Conservation (phyloP, 2,888 invertebrate genomes). For the Tipula unca region DNA sequence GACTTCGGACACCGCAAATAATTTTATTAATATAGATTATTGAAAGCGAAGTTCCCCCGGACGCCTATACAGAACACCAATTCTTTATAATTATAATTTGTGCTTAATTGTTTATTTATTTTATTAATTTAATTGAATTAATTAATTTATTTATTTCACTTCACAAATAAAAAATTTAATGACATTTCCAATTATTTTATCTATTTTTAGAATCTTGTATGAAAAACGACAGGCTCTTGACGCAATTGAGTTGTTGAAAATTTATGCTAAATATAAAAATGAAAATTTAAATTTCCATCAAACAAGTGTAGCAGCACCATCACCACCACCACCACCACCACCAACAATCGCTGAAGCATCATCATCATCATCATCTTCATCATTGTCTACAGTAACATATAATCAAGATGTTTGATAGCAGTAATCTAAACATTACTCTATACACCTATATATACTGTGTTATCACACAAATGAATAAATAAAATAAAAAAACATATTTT, state of each 20-base stretch:
- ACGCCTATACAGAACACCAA: no score
- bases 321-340: no score
- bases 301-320: constrained; percentile 39
- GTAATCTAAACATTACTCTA: background rate
- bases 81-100: no score
- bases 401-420: background rate
- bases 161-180: background rate
- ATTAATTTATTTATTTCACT: background rate
- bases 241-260: constrained; percentile 73
- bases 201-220: constrained; percentile 51
- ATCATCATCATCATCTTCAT: constrained; percentile 30
- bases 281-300: constrained; percentile 41
- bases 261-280: constrained; percentile 41
- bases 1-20: no score
- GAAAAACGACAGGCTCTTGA: constrained; percentile 82
- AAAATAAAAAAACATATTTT: background rate
- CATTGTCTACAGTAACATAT: constrained; percentile 26
- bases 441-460: background rate
- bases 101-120: background rate
- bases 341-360: constrained; percentile 37
- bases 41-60: no score
- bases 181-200: background rate
- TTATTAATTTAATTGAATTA: no score
- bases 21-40: no score
- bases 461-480: background rate